A percentile compares a stretch with the other conserved stretches of the same genome.
Evolutionary conservation across 1,140 invertebrate genomes (phyloP).

Genomic region (Tribolium castaneum): DNA sequence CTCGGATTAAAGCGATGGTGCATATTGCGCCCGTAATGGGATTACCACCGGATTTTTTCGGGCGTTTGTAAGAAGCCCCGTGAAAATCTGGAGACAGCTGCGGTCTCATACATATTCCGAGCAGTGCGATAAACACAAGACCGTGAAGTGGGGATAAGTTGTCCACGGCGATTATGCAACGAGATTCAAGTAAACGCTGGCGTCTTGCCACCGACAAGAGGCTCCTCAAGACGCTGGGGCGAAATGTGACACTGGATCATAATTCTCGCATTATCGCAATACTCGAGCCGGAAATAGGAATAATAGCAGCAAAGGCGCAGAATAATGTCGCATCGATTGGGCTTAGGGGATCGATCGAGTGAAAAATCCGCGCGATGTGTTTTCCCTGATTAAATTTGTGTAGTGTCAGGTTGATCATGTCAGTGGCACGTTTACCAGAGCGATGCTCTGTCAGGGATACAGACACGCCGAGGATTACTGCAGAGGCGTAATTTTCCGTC

Average conservation of each 20-base stretch:
- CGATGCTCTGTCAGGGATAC: background rate
- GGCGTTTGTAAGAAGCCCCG: background rate
- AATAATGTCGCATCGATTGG: too few species aligned
- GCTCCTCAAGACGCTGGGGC: background rate
- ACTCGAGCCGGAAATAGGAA: background rate
- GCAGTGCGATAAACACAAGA: background rate
- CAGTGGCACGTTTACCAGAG: slow-evolving; percentile 1
- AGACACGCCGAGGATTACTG: slow-evolving; percentile 2
- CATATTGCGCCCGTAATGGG: background rate
- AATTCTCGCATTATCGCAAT: background rate
- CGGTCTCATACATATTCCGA: slow-evolving; percentile 30
- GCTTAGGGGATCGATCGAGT: background rate
- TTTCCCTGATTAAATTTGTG: slow-evolving; percentile 10
- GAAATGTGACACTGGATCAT: background rate
- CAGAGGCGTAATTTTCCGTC: slow-evolving; percentile 15
- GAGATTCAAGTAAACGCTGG: slow-evolving; percentile 8
- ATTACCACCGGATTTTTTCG: slow-evolving; percentile 2
- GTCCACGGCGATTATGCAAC: slow-evolving; percentile 21
- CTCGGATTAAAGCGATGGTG: background rate
- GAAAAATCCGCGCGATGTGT: background rate
- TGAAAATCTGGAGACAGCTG: background rate
- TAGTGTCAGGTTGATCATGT: slow-evolving; percentile 19
- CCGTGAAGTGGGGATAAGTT: slow-evolving; percentile 9
- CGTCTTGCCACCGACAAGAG: background rate
- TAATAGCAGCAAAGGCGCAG: too few species aligned